These are phyloP conservation scores for Agonopterix arenella DNA, from an alignment of 2,888 invertebrate species.

Conservation along the genomic window DNA sequence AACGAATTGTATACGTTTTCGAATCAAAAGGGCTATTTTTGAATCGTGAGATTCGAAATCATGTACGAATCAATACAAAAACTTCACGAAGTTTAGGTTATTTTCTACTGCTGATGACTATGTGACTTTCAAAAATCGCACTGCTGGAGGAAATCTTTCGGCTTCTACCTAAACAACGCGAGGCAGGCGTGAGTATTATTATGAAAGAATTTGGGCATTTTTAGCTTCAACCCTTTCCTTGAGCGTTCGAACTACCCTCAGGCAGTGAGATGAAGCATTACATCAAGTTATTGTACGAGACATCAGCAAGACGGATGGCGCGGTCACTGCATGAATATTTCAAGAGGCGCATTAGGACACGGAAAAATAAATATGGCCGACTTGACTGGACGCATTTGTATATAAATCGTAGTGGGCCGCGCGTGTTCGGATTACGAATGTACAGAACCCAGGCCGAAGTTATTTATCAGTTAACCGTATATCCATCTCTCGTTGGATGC, in stretches of 20 bases:
- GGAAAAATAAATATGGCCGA: slow-evolving; percentile 70
- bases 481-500: slow-evolving; percentile 38
- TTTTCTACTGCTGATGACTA: too few species aligned
- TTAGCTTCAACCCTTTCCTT: neutral
- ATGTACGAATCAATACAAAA: too few species aligned
- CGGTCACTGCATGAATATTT: slow-evolving; percentile 72
- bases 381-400: slow-evolving; percentile 65
- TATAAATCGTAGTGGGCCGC: slow-evolving; percentile 62
- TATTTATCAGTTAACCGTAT: slow-evolving; percentile 60
- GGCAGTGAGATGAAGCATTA: slow-evolving; percentile 32
- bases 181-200: too few species aligned
- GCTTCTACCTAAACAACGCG: too few species aligned
- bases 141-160: too few species aligned
- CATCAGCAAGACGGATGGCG: slow-evolving; percentile 62
- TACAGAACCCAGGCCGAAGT: slow-evolving; percentile 29
- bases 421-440: slow-evolving; percentile 60
- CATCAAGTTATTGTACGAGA: slow-evolving; percentile 54
- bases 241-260: slow-evolving; percentile 1
- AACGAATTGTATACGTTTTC: too few species aligned
- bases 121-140: too few species aligned
- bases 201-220: neutral
- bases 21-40: too few species aligned
- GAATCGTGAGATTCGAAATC: too few species aligned
- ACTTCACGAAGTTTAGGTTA: too few species aligned
- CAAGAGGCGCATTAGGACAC: slow-evolving; percentile 65